Percentiles rank a stretch among this genome's conserved stretches.
phyloP scores from a whole-genome alignment of 2,113 vertebrate species.

The Puma concolor region DNA sequence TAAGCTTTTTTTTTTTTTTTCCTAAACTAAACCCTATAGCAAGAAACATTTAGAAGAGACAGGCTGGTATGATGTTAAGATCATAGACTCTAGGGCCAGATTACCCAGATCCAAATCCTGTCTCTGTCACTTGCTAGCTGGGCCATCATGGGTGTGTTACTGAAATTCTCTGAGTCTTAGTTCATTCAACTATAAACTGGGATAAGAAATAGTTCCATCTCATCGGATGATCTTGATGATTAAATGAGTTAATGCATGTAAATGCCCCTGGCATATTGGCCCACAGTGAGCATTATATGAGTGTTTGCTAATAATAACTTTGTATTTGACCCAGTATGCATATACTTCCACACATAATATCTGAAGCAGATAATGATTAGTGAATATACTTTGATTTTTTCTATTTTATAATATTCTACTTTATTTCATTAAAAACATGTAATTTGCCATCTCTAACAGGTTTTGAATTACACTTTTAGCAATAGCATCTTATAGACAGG shows the following conservation, averaged over 20 bases:
- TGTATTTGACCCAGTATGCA: neutral
- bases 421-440: conserved; percentile 29
- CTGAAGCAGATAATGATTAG: conserved; percentile 3
- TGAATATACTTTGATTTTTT: neutral
- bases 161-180: conserved; percentile 1
- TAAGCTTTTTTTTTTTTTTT: neutral
- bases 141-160: neutral
- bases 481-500: neutral
- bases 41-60: conserved; percentile 4
- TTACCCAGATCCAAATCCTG: neutral
- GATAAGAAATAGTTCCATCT: conserved; percentile 4
- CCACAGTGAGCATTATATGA: neutral
- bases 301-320: conserved; percentile 16
- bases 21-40: neutral
- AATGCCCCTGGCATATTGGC: neutral
- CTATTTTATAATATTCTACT: conserved; percentile 7
- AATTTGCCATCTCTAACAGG: neutral
- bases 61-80: neutral
- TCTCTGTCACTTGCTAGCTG: neutral
- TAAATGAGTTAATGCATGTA: neutral
- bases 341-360: neutral
- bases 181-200: neutral
- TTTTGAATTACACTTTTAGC: conserved; percentile 33
- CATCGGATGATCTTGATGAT: neutral
- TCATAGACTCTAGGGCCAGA: neutral